These are phyloP conservation scores for Palythoa grandiflora DNA, from an alignment of 92 coral and sea anemone genomes.

Conservation along the genomic window DNA sequence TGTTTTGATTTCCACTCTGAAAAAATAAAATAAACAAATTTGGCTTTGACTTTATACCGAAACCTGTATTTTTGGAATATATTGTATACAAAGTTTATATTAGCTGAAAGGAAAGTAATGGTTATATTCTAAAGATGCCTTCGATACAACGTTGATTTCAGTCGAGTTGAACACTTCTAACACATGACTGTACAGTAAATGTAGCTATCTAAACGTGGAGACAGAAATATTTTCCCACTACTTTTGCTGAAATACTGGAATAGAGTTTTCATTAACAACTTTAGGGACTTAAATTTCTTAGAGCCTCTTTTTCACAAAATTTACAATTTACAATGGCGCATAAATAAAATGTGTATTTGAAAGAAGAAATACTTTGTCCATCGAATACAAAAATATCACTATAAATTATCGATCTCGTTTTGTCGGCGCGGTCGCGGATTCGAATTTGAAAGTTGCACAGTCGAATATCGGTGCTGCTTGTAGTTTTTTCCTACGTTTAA, in stretches of 20 bases:
- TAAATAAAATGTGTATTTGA: constrained; percentile 90
- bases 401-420: constrained; percentile 72
- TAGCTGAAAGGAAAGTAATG: not conserved
- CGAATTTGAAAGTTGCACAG: constrained; percentile 59
- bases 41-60: not conserved
- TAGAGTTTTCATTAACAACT: not conserved
- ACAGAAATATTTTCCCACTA: constrained; percentile 15
- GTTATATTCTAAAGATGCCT: not conserved
- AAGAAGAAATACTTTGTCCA: constrained; percentile 63
- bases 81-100: not conserved
- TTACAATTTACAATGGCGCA: constrained; percentile 86
- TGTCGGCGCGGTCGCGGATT: constrained; percentile 60
- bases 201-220: not conserved
- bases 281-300: constrained; percentile 5
- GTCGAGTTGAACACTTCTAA: not conserved
- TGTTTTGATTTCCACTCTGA: not conserved
- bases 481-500: constrained; percentile 76
- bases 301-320: constrained; percentile 42
- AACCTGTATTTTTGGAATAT: constrained; percentile 9
- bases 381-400: constrained; percentile 75
- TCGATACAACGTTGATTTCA: not conserved
- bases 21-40: constrained; percentile 17
- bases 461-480: constrained; percentile 75
- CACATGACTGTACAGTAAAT: not conserved
- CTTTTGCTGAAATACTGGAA: not conserved